Conservation (phyloP, 2,113 vertebrate genomes). For the Trichechus manatus region DNA sequence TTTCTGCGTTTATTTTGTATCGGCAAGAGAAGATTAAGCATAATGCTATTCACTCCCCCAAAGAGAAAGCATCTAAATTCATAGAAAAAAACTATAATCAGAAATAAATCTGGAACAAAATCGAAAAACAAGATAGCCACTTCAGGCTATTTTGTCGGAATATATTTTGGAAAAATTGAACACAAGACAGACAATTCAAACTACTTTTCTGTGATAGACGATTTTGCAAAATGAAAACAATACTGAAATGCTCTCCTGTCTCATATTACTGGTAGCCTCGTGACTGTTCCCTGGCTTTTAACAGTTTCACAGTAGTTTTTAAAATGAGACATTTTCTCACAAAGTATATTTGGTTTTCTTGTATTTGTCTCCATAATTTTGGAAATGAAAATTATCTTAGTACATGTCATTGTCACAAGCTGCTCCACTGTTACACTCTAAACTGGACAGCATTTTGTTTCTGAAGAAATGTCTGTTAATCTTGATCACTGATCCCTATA, state of each 20-base stretch:
- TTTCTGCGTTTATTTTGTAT: constrained; percentile 39
- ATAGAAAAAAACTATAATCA: constrained; percentile 71
- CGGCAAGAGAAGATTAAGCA: constrained; percentile 50
- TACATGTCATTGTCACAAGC: constrained; percentile 64
- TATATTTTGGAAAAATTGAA: constrained; percentile 76
- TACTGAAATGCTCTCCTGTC: constrained; percentile 49
- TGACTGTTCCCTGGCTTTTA: constrained; percentile 25
- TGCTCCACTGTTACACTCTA: not conserved
- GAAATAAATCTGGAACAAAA: constrained; percentile 70
- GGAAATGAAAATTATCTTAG: constrained; percentile 57
- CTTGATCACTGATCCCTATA: not conserved
- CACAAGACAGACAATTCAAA: constrained; percentile 74
- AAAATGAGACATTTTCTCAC: constrained; percentile 73
- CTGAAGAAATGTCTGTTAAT: constrained; percentile 4
- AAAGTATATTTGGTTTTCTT: constrained; percentile 67
- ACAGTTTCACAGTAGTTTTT: constrained; percentile 52
- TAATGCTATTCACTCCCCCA: constrained; percentile 53
- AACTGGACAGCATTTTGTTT: constrained; percentile 56
- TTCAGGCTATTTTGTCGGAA: constrained; percentile 77
- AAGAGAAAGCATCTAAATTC: constrained; percentile 65
- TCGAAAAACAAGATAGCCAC: constrained; percentile 75
- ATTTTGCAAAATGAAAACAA: constrained; percentile 76
- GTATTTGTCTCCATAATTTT: constrained; percentile 68
- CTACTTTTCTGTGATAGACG: constrained; percentile 73
- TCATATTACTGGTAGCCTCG: constrained; percentile 64